Conservation (phyloP, 1,140 invertebrate species). For the Cydia fagiglandana region DNA sequence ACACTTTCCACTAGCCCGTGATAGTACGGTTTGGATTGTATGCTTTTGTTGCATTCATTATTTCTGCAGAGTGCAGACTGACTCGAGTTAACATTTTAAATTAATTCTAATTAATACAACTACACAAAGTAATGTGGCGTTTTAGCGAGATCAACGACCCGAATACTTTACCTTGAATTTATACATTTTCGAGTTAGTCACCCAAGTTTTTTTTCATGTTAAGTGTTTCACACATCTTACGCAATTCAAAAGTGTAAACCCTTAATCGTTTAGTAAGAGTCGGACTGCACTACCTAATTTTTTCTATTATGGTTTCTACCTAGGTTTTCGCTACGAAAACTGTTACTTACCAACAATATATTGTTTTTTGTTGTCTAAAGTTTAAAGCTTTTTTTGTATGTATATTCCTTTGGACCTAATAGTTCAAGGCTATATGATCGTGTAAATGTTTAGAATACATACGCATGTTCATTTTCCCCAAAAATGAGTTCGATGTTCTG, state of each 20-base stretch:
- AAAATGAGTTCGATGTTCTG: slow-evolving; percentile 30
- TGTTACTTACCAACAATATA: neutral
- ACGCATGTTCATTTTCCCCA: slow-evolving; percentile 4
- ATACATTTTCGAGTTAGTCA: slow-evolving; percentile 8
- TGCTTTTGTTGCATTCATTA: neutral
- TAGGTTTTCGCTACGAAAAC: neutral
- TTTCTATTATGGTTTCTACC: too few species aligned
- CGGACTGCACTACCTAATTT: too few species aligned
- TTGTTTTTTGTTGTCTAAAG: neutral
- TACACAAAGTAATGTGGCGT: neutral
- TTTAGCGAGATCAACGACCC: slow-evolving; percentile 11
- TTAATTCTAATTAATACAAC: slow-evolving; percentile 26
- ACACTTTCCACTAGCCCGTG: too few species aligned
- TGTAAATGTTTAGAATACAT: neutral
- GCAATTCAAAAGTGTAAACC: too few species aligned
- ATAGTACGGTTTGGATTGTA: too few species aligned
- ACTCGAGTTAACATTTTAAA: neutral
- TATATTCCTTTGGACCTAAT: neutral
- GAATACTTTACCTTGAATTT: slow-evolving; percentile 24
- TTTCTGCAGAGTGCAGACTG: slow-evolving; percentile 8
- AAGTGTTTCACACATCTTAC: too few species aligned
- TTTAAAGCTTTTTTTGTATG: neutral
- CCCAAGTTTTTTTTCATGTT: neutral
- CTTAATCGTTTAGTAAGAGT: too few species aligned
- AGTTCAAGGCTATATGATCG: neutral